phyloP scores from a whole-genome alignment of 2,888 invertebrate species.

The Lithophane socia region DNA sequence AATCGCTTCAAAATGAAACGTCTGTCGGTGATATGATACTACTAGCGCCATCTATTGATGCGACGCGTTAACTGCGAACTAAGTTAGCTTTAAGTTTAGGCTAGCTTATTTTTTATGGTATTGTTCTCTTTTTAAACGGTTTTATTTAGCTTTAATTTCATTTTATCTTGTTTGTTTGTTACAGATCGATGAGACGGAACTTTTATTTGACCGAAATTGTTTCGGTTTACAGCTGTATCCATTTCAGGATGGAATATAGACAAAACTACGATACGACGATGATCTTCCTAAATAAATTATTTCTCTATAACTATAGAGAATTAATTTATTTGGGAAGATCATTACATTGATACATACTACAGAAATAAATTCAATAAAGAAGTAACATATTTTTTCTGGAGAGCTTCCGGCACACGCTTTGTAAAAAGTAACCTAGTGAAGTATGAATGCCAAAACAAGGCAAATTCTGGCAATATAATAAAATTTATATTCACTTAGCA shows the following conservation, averaged over 20 bases:
- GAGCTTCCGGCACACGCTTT: background rate
- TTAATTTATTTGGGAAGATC: background rate
- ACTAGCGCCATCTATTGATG: constrained; percentile 64
- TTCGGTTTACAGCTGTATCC: background rate
- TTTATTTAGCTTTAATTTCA: background rate
- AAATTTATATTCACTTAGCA: background rate
- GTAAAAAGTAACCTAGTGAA: background rate
- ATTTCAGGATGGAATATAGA: background rate
- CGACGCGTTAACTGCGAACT: constrained; percentile 17
- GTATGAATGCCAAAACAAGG: background rate
- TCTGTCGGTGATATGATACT: constrained; percentile 33
- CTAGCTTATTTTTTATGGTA: background rate
- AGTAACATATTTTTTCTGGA: background rate
- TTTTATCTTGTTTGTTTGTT: background rate
- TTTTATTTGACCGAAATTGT: background rate
- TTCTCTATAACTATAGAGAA: too few species aligned
- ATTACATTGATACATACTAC: background rate
- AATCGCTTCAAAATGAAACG: background rate
- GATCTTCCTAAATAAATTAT: too few species aligned
- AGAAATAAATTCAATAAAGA: background rate
- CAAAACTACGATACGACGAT: too few species aligned
- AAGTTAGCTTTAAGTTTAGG: constrained; percentile 7
- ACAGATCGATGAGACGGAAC: background rate
- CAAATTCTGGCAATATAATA: background rate
- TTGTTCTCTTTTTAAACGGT: background rate